These are phyloP conservation scores for Eupithecia vulgata DNA, from an alignment of 2,888 invertebrate species.

Conservation along the genomic window DNA sequence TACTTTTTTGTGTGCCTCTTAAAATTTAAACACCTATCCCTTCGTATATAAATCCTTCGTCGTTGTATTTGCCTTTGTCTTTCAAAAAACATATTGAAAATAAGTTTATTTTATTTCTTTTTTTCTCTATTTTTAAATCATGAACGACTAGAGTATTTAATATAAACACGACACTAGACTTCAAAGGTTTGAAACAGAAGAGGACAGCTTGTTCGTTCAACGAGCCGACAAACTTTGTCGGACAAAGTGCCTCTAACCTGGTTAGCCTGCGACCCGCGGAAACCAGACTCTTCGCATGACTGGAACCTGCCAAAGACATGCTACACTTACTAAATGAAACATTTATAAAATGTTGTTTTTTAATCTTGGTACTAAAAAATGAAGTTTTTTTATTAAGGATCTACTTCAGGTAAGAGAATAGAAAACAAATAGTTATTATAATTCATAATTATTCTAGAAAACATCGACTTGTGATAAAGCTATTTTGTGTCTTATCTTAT, in stretches of 20 bases:
- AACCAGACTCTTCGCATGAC: slow-evolving; percentile 30
- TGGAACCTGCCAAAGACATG: slow-evolving; percentile 18
- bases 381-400: not conserved
- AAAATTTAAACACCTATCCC: too few relatives aligned
- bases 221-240: too few relatives aligned
- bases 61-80: too few relatives aligned
- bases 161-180: slow-evolving; percentile 11
- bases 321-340: not conserved
- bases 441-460: slow-evolving; percentile 1
- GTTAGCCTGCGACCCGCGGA: slow-evolving; percentile 41
- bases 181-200: slow-evolving; percentile 32
- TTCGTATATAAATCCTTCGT: too few relatives aligned
- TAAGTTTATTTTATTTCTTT: too few relatives aligned
- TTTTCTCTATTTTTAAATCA: too few relatives aligned
- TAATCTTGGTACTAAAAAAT: not conserved
- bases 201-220: slow-evolving; percentile 34
- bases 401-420: not conserved
- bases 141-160: not conserved
- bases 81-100: too few relatives aligned
- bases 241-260: slow-evolving; percentile 41
- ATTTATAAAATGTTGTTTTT: too few relatives aligned
- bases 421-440: too few relatives aligned
- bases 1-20: too few relatives aligned
- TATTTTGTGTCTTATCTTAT: not conserved
- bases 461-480: not conserved